These are phyloP conservation scores for Craniophora ligustri DNA, from an alignment of 2,888 invertebrate genomes.

Conservation along the genomic window DNA sequence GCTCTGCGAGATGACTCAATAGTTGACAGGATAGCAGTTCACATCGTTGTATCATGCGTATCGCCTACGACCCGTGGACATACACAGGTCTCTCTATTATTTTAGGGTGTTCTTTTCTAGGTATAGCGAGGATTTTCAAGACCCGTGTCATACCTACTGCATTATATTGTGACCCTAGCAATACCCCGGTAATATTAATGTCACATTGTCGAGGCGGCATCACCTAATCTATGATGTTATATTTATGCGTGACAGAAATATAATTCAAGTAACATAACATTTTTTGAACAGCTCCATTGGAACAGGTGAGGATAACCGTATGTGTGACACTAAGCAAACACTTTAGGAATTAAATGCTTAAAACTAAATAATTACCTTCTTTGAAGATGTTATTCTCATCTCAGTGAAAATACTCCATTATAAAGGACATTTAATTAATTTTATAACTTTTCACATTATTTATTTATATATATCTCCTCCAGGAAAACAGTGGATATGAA, in stretches of 20 bases:
- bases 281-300: conserved; percentile 88
- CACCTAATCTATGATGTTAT: conserved; percentile 84
- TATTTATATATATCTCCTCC: conserved; percentile 64
- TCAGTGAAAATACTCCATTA: conserved; percentile 66
- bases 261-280: conserved; percentile 84
- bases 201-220: conserved; percentile 84
- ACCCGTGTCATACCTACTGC: conserved; percentile 73
- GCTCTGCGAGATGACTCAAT: conserved; percentile 69
- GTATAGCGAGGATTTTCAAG: conserved; percentile 80
- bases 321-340: conserved; percentile 79
- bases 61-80: conserved; percentile 59
- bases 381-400: conserved; percentile 63
- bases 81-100: conserved; percentile 74
- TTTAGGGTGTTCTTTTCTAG: conserved; percentile 89
- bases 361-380: conserved; percentile 65
- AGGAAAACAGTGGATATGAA: conserved; percentile 94
- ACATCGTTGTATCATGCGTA: conserved; percentile 63
- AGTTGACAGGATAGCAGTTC: conserved; percentile 67
- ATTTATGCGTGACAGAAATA: conserved; percentile 86
- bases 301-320: conserved; percentile 87
- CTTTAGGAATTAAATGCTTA: conserved; percentile 71
- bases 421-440: conserved; percentile 63
- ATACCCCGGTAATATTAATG: conserved; percentile 83
- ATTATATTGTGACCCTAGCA: conserved; percentile 81
- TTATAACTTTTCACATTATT: conserved; percentile 51